phyloP scores from a whole-genome alignment of 2,797 vertebrate species.

The Poeciliopsis infans region DNA sequence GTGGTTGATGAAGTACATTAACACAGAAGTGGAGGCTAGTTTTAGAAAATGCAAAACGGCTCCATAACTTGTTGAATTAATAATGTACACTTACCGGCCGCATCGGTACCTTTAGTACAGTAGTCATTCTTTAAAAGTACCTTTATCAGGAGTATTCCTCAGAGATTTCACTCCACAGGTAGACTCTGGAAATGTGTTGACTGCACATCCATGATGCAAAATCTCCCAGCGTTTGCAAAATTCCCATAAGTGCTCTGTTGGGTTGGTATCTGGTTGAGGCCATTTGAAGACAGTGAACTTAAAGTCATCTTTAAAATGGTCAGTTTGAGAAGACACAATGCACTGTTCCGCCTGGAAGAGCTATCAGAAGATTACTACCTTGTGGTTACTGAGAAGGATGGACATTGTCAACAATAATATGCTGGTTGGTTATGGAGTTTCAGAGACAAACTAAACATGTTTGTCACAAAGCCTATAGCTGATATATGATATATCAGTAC shows the following conservation, averaged over 20 bases:
- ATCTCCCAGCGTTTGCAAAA: background rate
- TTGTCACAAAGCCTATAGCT: background rate
- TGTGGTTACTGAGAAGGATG: background rate
- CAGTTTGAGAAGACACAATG: background rate
- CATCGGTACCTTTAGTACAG: background rate
- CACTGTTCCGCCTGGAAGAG: background rate
- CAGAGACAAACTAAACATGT: background rate
- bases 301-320: background rate
- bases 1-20: constrained; percentile 14
- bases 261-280: background rate
- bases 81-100: background rate
- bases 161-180: background rate
- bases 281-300: background rate
- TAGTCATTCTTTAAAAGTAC: background rate
- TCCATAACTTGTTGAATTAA: constrained; percentile 5
- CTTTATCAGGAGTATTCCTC: background rate
- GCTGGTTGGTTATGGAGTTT: background rate
- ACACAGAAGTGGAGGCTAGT: background rate
- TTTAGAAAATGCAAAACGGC: constrained; percentile 12
- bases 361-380: background rate
- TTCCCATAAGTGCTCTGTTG: background rate
- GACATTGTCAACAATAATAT: background rate
- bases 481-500: background rate
- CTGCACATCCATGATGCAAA: background rate
- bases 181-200: background rate